Evolutionary conservation across 92 coral and sea anemone species (phyloP).

Genomic region (Zoanthus sansibaricus): DNA sequence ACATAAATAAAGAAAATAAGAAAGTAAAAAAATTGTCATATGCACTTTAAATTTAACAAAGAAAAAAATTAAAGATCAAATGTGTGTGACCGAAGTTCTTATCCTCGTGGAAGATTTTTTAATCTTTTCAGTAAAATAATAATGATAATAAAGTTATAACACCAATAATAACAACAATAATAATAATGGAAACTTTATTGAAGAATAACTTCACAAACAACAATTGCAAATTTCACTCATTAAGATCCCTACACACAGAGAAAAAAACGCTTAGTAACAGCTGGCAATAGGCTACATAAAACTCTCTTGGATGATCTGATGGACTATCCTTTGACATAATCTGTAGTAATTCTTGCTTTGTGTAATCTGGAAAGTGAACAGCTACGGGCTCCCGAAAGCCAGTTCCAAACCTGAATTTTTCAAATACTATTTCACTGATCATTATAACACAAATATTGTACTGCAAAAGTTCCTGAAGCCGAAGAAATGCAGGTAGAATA

Average conservation of each 20-base stretch:
- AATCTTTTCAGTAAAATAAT: no score
- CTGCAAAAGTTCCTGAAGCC: constrained; percentile 85
- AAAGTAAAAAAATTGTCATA: no score
- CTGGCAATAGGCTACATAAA: constrained; percentile 89
- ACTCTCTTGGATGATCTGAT: constrained; percentile 73
- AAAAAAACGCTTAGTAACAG: constrained; percentile 90
- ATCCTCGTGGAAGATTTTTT: no score
- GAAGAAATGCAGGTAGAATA: constrained; percentile 79
- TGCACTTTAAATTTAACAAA: no score
- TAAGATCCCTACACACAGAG: constrained; percentile 90
- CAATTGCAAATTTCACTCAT: constrained; percentile 47
- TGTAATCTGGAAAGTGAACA: constrained; percentile 85
- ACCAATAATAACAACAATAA: no score
- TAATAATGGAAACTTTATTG: no score
- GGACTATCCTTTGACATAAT: constrained; percentile 87
- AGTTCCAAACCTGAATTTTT: constrained; percentile 92
- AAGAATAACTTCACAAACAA: no score
- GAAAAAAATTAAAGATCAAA: no score
- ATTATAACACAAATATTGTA: constrained; percentile 88
- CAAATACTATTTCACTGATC: constrained; percentile 90
- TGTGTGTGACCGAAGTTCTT: no score
- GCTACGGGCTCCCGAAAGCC: constrained; percentile 86
- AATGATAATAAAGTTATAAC: no score
- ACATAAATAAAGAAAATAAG: no score
- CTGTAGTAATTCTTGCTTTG: constrained; percentile 80